phyloP scores from a whole-genome alignment of 2,113 vertebrate species.

The Neotoma lepida region DNA sequence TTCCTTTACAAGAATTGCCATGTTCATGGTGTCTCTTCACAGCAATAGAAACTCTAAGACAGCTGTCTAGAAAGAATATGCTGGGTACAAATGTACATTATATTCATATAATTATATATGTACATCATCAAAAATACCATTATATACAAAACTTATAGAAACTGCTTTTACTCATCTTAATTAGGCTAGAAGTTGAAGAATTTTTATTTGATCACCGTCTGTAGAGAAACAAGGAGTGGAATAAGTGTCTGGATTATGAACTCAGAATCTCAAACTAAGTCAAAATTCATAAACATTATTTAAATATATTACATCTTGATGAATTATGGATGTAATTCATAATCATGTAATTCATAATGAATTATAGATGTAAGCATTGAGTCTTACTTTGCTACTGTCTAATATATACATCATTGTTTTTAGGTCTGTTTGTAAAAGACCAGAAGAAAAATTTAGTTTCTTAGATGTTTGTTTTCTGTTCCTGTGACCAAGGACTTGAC shows the following conservation, averaged over 20 bases:
- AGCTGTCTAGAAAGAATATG: neutral
- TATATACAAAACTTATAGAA: neutral
- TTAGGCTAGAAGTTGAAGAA: neutral
- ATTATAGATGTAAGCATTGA: neutral
- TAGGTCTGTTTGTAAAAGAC: constrained; percentile 41
- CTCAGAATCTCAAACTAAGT: constrained; percentile 17
- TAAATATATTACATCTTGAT: constrained; percentile 45
- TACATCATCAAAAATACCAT: neutral
- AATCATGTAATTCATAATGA: neutral
- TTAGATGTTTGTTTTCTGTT: neutral
- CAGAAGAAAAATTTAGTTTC: constrained; percentile 35
- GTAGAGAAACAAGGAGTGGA: neutral
- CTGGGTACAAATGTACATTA: neutral
- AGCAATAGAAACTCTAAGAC: neutral
- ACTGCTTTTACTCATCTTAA: constrained; percentile 21
- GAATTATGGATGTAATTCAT: neutral
- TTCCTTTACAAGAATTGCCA: neutral
- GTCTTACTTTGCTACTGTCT: neutral
- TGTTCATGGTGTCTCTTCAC: neutral
- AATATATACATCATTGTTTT: neutral
- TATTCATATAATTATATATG: neutral
- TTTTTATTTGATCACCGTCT: constrained; percentile 45
- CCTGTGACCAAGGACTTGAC: neutral
- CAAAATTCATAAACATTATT: neutral
- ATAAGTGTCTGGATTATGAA: neutral